phyloP scores from a whole-genome alignment of 2,888 invertebrate genomes.

The Malacosoma neustria region DNA sequence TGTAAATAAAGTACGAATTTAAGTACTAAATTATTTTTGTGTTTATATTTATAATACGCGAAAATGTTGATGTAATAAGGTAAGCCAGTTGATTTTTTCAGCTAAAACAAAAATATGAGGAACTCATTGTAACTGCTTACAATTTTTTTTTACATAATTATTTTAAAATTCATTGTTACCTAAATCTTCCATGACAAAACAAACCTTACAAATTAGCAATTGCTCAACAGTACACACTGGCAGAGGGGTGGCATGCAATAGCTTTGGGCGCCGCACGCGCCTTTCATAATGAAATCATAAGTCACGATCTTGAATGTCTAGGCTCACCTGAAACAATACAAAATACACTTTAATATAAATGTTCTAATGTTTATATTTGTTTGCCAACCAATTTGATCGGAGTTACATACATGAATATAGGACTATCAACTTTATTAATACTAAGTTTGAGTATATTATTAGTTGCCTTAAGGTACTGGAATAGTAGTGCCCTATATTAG shows the following conservation, averaged over 20 bases:
- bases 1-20: no score
- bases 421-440: background rate
- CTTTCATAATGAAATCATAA: slow-evolving; percentile 31
- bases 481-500: background rate
- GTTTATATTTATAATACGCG: no score
- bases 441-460: background rate
- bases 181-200: background rate
- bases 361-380: background rate
- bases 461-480: background rate
- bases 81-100: no score
- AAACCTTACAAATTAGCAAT: slow-evolving; percentile 1
- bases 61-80: no score
- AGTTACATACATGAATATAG: background rate
- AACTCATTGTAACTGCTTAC: no score
- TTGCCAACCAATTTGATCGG: background rate
- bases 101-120: no score
- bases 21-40: no score
- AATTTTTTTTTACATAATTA: no score
- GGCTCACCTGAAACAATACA: slow-evolving; percentile 5
- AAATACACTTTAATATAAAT: slow-evolving; percentile 4
- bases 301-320: slow-evolving; percentile 26
- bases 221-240: background rate
- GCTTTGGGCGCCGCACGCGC: slow-evolving; percentile 23
- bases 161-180: background rate
- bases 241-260: slow-evolving; percentile 19